These are phyloP conservation scores for Eupithecia subumbrata DNA, from an alignment of 2,888 invertebrate species.

Conservation along the genomic window DNA sequence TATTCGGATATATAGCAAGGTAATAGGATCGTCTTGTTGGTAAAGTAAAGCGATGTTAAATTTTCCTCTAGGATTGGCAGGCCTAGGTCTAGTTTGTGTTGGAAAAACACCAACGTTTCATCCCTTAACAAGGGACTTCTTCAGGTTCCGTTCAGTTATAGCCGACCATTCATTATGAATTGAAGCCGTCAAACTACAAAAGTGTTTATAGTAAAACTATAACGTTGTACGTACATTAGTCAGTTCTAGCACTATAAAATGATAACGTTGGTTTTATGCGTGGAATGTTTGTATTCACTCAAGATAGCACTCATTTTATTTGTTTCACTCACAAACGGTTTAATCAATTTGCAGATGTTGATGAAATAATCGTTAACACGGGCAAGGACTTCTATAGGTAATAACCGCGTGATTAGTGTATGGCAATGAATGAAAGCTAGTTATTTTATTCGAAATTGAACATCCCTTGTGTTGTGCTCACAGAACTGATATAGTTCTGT, in stretches of 20 bases:
- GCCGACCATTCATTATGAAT: no score
- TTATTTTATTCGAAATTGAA: slow-evolving; percentile 14
- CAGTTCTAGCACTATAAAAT: slow-evolving; percentile 22
- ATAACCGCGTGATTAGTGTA: slow-evolving; percentile 23
- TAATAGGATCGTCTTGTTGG: not conserved
- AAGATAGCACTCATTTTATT: slow-evolving; percentile 26
- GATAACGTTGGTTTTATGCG: slow-evolving; percentile 33
- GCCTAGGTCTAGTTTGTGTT: not conserved
- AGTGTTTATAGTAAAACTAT: not conserved
- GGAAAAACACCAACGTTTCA: no score
- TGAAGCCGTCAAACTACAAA: no score
- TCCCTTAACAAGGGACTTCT: no score
- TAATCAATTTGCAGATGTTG: slow-evolving; percentile 39
- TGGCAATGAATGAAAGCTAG: slow-evolving; percentile 24
- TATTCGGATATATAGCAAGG: not conserved
- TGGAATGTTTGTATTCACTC: slow-evolving; percentile 31
- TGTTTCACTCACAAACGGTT: slow-evolving; percentile 21
- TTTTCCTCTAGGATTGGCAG: not conserved
- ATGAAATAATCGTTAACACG: slow-evolving; percentile 30
- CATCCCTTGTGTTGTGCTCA: not conserved
- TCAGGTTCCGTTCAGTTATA: no score
- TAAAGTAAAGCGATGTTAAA: no score
- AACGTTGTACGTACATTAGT: not conserved
- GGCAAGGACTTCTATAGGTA: slow-evolving; percentile 31
- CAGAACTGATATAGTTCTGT: no score